A percentile compares a stretch with the other conserved stretches of the same genome.
These are phyloP conservation scores for Ardeotis arabs DNA, from an alignment of 2,113 vertebrate species.

Conservation along the genomic window DNA sequence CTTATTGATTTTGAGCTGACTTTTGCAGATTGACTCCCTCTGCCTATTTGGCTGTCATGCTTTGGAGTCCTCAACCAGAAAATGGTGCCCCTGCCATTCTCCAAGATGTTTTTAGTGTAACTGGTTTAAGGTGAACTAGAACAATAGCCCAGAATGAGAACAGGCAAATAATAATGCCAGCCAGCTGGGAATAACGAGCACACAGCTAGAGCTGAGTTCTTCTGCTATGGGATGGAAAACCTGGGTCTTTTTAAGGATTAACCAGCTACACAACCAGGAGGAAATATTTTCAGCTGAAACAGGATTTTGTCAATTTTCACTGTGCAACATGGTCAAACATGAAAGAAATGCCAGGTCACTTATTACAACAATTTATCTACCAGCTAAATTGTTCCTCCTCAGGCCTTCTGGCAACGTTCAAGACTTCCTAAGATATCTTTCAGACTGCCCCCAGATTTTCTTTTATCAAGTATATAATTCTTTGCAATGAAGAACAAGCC, in stretches of 20 bases:
- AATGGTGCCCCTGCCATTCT: neutral
- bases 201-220: slow-evolving; percentile 18
- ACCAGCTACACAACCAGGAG: neutral
- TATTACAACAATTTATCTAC: slow-evolving; percentile 25
- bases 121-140: slow-evolving; percentile 39
- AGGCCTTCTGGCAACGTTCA: neutral
- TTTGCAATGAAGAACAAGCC: neutral
- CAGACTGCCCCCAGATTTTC: neutral
- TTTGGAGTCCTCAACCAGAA: slow-evolving; percentile 30
- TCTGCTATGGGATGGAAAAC: neutral
- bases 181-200: slow-evolving; percentile 16
- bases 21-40: slow-evolving; percentile 10
- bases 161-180: neutral
- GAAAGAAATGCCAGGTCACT: slow-evolving; percentile 17
- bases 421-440: neutral
- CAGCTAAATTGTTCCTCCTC: neutral
- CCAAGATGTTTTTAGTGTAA: neutral
- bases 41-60: slow-evolving; percentile 35
- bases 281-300: neutral
- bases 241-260: slow-evolving; percentile 29
- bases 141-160: slow-evolving; percentile 26
- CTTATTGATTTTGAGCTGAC: slow-evolving; percentile 47
- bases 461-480: neutral
- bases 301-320: slow-evolving; percentile 21
- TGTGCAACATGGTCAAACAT: neutral